These are phyloP conservation scores for Drosophila subsilvestris DNA, from an alignment of 2,888 invertebrate species.

Conservation along the genomic window DNA sequence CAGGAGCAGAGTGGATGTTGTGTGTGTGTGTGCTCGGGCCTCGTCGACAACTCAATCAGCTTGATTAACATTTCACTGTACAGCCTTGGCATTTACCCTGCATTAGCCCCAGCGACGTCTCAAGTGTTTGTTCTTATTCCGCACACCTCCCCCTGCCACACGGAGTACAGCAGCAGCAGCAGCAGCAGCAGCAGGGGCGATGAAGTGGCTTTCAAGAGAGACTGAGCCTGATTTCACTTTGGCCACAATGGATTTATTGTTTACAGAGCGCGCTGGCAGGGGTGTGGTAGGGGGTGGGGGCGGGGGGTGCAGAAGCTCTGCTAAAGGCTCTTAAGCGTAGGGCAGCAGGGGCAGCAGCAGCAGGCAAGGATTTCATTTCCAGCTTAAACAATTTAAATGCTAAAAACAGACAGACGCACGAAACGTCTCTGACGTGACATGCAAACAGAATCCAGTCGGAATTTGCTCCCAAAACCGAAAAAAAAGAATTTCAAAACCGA, in stretches of 20 bases:
- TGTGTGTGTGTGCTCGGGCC: slow-evolving; percentile 37
- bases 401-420: slow-evolving; percentile 9
- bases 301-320: slow-evolving; percentile 20
- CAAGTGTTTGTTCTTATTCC: slow-evolving; percentile 62
- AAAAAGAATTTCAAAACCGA: neutral
- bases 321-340: slow-evolving; percentile 48
- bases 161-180: neutral
- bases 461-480: neutral
- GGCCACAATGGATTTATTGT: slow-evolving; percentile 79
- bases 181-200: slow-evolving; percentile 37
- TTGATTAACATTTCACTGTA: slow-evolving; percentile 77
- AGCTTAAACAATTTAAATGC: slow-evolving; percentile 45
- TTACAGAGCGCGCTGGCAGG: slow-evolving; percentile 57
- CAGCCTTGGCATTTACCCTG: slow-evolving; percentile 68
- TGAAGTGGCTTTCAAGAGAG: slow-evolving; percentile 73
- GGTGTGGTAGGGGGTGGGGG: no score
- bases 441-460: slow-evolving; percentile 12
- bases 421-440: slow-evolving; percentile 35
- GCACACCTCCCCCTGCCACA: neutral
- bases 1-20: neutral
- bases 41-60: slow-evolving; percentile 78
- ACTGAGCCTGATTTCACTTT: slow-evolving; percentile 77
- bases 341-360: slow-evolving; percentile 17
- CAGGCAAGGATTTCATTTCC: slow-evolving; percentile 30
- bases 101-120: slow-evolving; percentile 74